Evolutionary conservation across 1,140 invertebrate genomes (phyloP), one percentile per base, ranked within the genome.

Genomic region (Saccostrea echinata): DNA sequence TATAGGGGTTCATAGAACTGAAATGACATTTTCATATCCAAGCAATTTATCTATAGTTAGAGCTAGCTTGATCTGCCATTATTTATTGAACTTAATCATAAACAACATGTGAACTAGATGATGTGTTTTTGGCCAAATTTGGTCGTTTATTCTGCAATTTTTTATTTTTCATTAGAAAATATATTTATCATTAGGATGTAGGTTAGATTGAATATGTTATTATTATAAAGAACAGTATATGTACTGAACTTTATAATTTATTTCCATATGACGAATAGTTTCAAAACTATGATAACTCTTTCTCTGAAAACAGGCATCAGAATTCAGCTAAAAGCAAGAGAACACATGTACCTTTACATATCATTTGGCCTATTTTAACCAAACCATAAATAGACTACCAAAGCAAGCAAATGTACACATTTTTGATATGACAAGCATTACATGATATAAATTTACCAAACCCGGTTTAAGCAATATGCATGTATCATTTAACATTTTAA

Each of bases 401-500:
- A 61, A n/a, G 55, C n/a, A 61, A 21, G 18, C n/a, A 61, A 55
- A 55, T 55, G 1, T 16, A 55, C 53, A 3, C 18, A 55, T 9
- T 61, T 61, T 61, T 61, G 11, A 13, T n/a, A 61, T 57, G 3
- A 21, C 6, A 21, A 61, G 55, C 6, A 18, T 18, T 21, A 21
- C 18, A 61, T 21, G n/a, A 21, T 18, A 21, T 6, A 61, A 61
- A n/a, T 61, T 61, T 61, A 61, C n/a, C 55, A 4, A 61, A 61
- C 55, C 55, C 55, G 55, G 55, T 61, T 61, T 3, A 61, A 61
- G 55, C 55, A 61, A 61, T 61, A 61, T 61, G 55, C 55, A 61
- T 16, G 18, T 8, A 61, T 61, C 55, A 61, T 61, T 61, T 8
- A 61, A 61, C 18, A 21, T 21, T 61, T 18, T 61, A 61, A 16